Conservation (phyloP, 1,140 invertebrate genomes). For the Lucilia cuprina region DNA sequence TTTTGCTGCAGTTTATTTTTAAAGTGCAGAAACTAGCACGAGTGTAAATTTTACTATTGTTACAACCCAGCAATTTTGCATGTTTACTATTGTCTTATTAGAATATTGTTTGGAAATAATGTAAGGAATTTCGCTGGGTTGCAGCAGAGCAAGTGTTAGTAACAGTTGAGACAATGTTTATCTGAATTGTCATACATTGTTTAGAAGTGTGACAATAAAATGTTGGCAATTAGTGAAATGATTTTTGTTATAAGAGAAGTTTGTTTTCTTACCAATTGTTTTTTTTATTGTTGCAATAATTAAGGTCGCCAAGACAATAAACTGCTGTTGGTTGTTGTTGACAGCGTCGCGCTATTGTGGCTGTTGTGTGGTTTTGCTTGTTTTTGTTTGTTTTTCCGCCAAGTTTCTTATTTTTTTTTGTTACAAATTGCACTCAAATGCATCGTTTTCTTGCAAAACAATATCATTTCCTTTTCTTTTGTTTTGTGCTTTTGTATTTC, state of each 20-base stretch:
- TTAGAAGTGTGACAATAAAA: conserved; percentile 30
- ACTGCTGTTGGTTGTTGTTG: neutral
- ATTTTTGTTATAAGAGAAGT: conserved; percentile 26
- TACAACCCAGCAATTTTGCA: neutral
- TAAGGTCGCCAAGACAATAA: conserved; percentile 16
- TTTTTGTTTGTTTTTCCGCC: neutral
- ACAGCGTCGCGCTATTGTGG: neutral
- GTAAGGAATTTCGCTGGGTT: neutral
- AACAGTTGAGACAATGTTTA: neutral
- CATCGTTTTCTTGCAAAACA: conserved; percentile 3
- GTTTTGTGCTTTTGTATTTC: neutral
- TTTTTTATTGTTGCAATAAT: neutral
- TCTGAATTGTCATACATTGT: conserved; percentile 28
- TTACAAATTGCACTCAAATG: conserved; percentile 27
- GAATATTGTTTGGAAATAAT: no score
- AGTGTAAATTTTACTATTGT: neutral
- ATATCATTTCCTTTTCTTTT: neutral
- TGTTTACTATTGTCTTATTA: no score
- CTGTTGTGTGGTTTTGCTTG: neutral
- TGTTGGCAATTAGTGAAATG: conserved; percentile 33
- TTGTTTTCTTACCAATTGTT: conserved; percentile 12
- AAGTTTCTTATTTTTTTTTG: neutral
- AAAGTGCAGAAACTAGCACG: neutral
- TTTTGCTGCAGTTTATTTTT: neutral
- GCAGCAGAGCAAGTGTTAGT: neutral